A percentile compares a stretch with the other conserved stretches of the same genome.
These are phyloP conservation scores for Epizoanthus illoricatus DNA, from an alignment of 92 coral and sea anemone genomes.

Conservation along the genomic window DNA sequence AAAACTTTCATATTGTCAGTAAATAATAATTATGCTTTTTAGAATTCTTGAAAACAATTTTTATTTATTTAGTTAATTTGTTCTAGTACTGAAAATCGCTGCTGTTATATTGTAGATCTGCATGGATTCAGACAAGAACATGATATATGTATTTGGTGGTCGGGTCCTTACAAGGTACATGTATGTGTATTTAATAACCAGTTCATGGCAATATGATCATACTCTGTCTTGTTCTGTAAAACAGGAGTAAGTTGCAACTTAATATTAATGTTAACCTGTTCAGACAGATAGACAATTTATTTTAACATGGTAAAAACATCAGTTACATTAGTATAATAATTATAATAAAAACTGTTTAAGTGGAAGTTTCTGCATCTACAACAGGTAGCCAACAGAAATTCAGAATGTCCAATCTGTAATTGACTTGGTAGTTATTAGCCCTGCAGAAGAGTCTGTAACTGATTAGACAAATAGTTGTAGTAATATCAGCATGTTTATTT, in stretches of 20 bases:
- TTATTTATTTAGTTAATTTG: neutral
- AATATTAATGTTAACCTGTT: too few relatives aligned
- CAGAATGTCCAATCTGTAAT: too few relatives aligned
- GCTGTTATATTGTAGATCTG: constrained; percentile 65
- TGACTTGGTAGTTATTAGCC: too few relatives aligned
- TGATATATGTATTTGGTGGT: constrained; percentile 91
- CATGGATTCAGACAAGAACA: constrained; percentile 81
- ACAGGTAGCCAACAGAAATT: too few relatives aligned
- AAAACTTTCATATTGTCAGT: too few relatives aligned
- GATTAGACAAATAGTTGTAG: too few relatives aligned
- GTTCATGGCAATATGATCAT: neutral
- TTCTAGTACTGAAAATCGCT: neutral
- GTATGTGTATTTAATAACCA: neutral
- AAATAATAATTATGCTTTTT: too few relatives aligned
- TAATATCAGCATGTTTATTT: neutral
- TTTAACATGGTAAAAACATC: neutral
- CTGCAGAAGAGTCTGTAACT: too few relatives aligned
- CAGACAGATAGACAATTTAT: too few relatives aligned
- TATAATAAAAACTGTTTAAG: neutral
- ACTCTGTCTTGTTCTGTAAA: neutral
- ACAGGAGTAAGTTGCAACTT: neutral
- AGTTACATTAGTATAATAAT: neutral
- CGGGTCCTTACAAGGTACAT: constrained; percentile 84
- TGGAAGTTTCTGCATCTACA: too few relatives aligned
- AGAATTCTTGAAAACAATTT: too few relatives aligned